Evolutionary conservation across 2,888 invertebrate genomes (phyloP), one percentile per base, ranked within the genome.

Genomic region (Campoletis raptor): DNA sequence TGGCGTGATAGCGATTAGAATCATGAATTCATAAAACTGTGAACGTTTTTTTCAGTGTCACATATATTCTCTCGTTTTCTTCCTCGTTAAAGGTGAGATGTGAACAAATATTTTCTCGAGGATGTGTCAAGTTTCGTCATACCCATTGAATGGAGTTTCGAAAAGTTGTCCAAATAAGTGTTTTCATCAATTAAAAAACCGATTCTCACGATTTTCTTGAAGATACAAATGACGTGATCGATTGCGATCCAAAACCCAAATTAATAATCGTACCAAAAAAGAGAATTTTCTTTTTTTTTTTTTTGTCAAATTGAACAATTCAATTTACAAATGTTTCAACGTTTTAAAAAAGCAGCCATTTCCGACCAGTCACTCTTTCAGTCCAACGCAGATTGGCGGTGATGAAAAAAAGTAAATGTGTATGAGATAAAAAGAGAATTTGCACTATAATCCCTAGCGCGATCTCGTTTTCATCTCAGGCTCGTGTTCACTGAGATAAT

Each of bases 401-500:
- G 64, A 12, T 18, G 9, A 45, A 48, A 42, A 73, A 36, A 66
- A 37, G 40, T 42, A 42, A 52, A 67, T 10, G 42, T 21, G 66
- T 10, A 5, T 9, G 15, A 73, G 67, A 40, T 67, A 45, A 64
- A 72, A 81, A 52, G 72, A 72, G 80, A 37, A 61, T 70, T 52
- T 37, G 52, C 78, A 54, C 30, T 40, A 78, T 66, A 78, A 67
- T 37, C 48, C 52, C 30, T 10, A 24, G 57, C 61, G 48, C 45
- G 57, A 81, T 48, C 76, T 80, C 61, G 61, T 69, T 40, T 42
- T 78, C 52, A 66, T 72, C 74, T 37, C 64, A 69, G 67, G 36
- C 73, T 45, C 37, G 48, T 40, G 61, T 54, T 73, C 30, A 30
- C 52, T 15, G 72, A 54, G 64, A 64, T 66, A 85, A 54, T 66